Conservation (phyloP, 2,113 vertebrate genomes). For the Columba livia region DNA sequence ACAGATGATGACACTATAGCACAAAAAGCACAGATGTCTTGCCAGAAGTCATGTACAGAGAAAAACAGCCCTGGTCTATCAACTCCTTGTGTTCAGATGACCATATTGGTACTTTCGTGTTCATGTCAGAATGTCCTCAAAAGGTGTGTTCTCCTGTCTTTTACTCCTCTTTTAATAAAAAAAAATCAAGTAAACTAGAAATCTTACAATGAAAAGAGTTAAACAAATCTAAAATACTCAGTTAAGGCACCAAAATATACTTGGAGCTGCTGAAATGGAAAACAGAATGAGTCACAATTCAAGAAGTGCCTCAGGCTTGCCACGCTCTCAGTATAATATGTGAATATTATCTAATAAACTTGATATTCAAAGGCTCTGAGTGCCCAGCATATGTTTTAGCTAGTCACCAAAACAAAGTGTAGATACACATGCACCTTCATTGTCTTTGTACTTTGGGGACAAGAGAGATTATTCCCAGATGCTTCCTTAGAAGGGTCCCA, state of each 20-base stretch:
- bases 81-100: not conserved
- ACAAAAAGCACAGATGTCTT: not conserved
- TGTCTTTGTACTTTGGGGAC: not conserved
- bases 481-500: not conserved
- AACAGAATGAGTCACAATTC: conserved; percentile 34
- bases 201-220: not conserved
- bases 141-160: not conserved
- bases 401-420: not conserved
- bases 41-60: not conserved
- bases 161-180: not conserved
- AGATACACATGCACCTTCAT: not conserved
- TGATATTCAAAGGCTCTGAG: not conserved
- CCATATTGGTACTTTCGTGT: not conserved
- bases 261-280: conserved; percentile 35
- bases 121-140: not conserved
- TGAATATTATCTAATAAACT: not conserved
- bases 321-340: not conserved
- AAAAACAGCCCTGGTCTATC: not conserved
- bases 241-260: conserved; percentile 30
- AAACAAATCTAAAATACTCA: not conserved
- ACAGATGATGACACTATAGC: not conserved
- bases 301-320: conserved; percentile 13
- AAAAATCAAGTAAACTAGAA: not conserved
- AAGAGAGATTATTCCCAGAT: not conserved
- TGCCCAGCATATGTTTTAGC: not conserved